These are phyloP conservation scores for Cromileptes altivelis DNA, from an alignment of 2,113 vertebrate species.

Conservation along the genomic window DNA sequence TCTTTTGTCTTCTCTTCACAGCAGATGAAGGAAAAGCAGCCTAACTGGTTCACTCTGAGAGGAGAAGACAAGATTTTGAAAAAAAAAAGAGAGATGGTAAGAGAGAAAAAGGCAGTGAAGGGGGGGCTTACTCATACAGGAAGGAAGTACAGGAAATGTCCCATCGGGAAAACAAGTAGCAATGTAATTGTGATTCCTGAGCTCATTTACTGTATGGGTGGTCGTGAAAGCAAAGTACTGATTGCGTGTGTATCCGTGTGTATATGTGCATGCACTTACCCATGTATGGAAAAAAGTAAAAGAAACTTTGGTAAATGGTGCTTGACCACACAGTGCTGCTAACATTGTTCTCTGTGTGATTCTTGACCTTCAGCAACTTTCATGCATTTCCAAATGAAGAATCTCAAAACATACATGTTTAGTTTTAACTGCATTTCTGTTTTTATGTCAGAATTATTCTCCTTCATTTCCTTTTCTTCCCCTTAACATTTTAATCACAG, in stretches of 20 bases:
- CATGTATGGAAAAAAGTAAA: constrained; percentile 3
- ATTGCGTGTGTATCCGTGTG: constrained; percentile 33
- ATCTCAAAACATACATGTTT: neutral
- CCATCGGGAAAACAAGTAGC: constrained; percentile 77
- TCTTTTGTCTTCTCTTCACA: constrained; percentile 12
- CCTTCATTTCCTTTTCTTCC: neutral
- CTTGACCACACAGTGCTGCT: neutral
- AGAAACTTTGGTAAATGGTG: constrained; percentile 1
- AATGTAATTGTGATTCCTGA: constrained; percentile 71
- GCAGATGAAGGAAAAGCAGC: neutral
- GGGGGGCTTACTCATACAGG: constrained; percentile 68
- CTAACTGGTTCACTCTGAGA: neutral
- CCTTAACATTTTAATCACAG: neutral
- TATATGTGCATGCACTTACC: constrained; percentile 10
- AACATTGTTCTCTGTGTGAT: constrained; percentile 1
- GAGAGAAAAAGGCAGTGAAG: constrained; percentile 17
- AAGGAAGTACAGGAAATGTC: constrained; percentile 82
- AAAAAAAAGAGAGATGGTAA: constrained; percentile 31
- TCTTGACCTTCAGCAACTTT: neutral
- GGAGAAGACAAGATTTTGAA: constrained; percentile 11
- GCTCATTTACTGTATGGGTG: constrained; percentile 80
- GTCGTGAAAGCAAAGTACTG: constrained; percentile 65
- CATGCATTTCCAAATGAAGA: neutral
- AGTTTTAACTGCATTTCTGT: neutral
- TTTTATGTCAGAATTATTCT: neutral